A percentile compares a stretch with the other conserved stretches of the same genome.
Conservation (phyloP, 2,113 vertebrate species). For the Notothenia rossii region DNA sequence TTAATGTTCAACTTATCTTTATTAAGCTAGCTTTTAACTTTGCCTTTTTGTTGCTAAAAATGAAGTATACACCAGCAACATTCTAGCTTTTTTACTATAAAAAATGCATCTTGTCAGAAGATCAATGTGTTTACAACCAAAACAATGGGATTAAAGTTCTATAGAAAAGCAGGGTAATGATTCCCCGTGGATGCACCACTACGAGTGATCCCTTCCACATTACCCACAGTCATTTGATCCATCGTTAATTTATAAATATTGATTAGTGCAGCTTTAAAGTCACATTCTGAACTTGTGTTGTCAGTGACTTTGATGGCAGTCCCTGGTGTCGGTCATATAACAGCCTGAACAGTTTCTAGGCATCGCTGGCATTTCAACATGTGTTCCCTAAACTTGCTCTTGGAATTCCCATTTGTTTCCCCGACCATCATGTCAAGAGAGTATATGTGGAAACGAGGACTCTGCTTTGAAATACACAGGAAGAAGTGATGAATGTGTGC, state of each 20-base stretch:
- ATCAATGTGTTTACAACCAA: background rate
- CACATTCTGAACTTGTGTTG: background rate
- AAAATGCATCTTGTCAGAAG: no score
- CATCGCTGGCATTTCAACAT: constrained; percentile 27
- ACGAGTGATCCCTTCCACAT: background rate
- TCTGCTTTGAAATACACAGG: background rate
- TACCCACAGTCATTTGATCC: background rate
- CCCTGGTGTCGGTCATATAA: background rate
- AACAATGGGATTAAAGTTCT: background rate
- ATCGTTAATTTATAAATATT: background rate
- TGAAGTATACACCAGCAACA: no score
- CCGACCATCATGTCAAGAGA: background rate
- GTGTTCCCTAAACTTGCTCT: constrained; percentile 23
- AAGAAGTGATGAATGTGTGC: background rate
- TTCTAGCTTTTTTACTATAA: no score
- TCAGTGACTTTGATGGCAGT: constrained; percentile 2
- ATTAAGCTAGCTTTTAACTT: background rate
- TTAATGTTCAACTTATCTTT: background rate
- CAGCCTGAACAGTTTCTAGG: constrained; percentile 13
- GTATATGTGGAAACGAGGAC: constrained; percentile 21
- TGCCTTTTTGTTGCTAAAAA: no score
- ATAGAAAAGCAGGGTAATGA: background rate
- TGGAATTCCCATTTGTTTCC: constrained; percentile 54
- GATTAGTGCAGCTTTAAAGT: background rate
- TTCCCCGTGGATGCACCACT: background rate